A percentile compares a stretch with the other conserved stretches of the same genome.
phyloP scores from a whole-genome alignment of 2,888 invertebrate genomes.

The Gandaritis pyraliata region DNA sequence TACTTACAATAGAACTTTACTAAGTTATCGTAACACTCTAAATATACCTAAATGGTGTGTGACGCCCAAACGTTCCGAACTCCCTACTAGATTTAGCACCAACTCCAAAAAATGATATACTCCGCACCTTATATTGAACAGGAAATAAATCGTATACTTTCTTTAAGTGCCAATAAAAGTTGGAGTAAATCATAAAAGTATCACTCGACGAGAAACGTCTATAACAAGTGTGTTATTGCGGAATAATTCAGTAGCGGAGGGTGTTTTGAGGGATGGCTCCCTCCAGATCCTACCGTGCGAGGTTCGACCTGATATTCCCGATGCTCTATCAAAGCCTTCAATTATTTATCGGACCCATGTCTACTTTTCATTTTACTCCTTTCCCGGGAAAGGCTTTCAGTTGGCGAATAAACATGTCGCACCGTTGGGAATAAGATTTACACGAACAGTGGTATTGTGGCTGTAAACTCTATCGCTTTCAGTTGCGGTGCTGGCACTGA shows the following conservation, averaged over 20 bases:
- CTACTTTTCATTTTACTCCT: slow-evolving; percentile 84
- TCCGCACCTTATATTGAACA: slow-evolving; percentile 81
- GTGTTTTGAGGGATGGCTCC: slow-evolving; percentile 80
- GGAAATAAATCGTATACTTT: slow-evolving; percentile 83
- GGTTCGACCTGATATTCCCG: slow-evolving; percentile 76
- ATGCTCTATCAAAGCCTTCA: slow-evolving; percentile 82
- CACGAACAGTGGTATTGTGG: slow-evolving; percentile 64
- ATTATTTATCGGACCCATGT: slow-evolving; percentile 84
- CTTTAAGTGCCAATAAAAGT: slow-evolving; percentile 85
- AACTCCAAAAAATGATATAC: slow-evolving; percentile 80
- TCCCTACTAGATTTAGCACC: slow-evolving; percentile 67
- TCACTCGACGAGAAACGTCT: slow-evolving; percentile 82
- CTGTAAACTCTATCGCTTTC: slow-evolving; percentile 63
- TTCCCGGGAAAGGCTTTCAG: slow-evolving; percentile 72
- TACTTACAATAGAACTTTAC: slow-evolving; percentile 10
- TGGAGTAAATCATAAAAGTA: slow-evolving; percentile 84
- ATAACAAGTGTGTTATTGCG: slow-evolving; percentile 84
- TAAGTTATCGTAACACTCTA: slow-evolving; percentile 50
- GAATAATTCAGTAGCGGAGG: slow-evolving; percentile 83
- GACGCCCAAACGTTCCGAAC: slow-evolving; percentile 65
- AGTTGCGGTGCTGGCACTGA: slow-evolving; percentile 58
- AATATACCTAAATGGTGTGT: slow-evolving; percentile 63
- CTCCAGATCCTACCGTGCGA: slow-evolving; percentile 64
- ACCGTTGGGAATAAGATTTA: slow-evolving; percentile 71
- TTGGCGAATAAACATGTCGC: slow-evolving; percentile 73